Base-by-base conservation (phyloP, 2,888 invertebrate species). In the Portevinia maculata region DNA sequence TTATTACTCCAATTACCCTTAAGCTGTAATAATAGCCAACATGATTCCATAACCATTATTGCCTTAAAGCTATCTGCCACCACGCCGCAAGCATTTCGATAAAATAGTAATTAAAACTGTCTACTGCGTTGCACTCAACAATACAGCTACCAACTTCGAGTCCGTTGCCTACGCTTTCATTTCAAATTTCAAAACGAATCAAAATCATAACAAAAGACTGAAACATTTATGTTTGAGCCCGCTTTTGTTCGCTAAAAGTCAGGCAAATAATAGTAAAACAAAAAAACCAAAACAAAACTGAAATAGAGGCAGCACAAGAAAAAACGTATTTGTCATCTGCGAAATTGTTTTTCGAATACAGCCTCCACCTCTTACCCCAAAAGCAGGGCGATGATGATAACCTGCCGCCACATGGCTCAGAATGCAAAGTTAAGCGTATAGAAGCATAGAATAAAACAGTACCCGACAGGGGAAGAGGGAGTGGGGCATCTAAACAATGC, bases 51-150 rank as follows among this genome's bases (percentile, higher is more conserved):
- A 28, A 48, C 15, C 62, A 46, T 41, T 21, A 11, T 13, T 13
- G 34, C 60, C 70, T 64, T 30, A 17, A 52, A 52, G 65, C n/a
- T n/a, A n/a, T n/a, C n/a, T n/a, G n/a, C 52, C 59, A 37, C 41
- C 53, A 39, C 19, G 55, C 83, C 55, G 37, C 17, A 59, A 60
- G 73, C 50, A 37, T 44, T 83, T 62, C 59, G 62, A 83, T 78
- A 83, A 83, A 83, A 78, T 83, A 71, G 78, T 83, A 78, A 83
- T 83, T 83, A 83, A 83, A 78, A 71, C 83, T 67, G 83, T 83
- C 83, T 71, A 62, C 83, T 44, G 67, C 71, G 65, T 30, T 53
- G 71, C 52, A 55, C 32, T 30, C 19, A 48, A 37, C 46, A 32
- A 57, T n/a, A 32, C 13, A 37, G 7, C 15, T 7, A 5, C 32